Evolutionary conservation across 2,888 invertebrate species (phyloP), one percentile per base, ranked within the genome.

Genomic region (Lepidocyrtinus sp.): DNA sequence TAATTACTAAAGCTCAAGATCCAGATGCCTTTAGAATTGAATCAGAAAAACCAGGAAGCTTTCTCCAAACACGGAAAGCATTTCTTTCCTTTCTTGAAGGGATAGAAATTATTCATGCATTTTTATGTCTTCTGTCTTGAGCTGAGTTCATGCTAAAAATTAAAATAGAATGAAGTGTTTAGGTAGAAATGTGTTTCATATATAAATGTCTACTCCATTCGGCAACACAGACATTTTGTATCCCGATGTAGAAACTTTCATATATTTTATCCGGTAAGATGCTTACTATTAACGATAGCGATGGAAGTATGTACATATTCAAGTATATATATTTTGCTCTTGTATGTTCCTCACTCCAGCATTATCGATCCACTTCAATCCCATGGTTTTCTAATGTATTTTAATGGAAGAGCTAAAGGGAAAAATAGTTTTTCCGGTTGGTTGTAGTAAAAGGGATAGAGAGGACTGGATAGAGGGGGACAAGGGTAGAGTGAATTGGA

Each of bases 321-420:
- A 19, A 19, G 22, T 19, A 63, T 9, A 63, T 5, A 63, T 19
- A 24, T 19, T 22, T 63, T 46, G 1, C 45, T 21, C 68, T 21
- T 68, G 21, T 19, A 19, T 2, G 25, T 15, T 15, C 45, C 12
- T 27, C 21, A 69, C 25, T 26, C 22, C 76, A 76, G 70, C 76
- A 76, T 76, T 76, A 76, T 76, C 76, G 76, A 76, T 76, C 76
- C 45, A 3, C 64, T 76, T 69, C 69, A 69, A 69, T 75, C 25
- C 75, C 63, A 63, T 62, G 45, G 68, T 69, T 75, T 65, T 68
- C 68, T 25, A 55, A 65, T 59, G 65, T 59, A 65, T 64, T 50
- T 27, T 61, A 61, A 26, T 62, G 7, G 19, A 21, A 24, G 17
- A n/a, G 21, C 26, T n/a, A 25, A 2, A 26, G 5, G 25, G 3